Conservation (phyloP, 2,888 invertebrate genomes). For the Tanytarsus gracilentus region DNA sequence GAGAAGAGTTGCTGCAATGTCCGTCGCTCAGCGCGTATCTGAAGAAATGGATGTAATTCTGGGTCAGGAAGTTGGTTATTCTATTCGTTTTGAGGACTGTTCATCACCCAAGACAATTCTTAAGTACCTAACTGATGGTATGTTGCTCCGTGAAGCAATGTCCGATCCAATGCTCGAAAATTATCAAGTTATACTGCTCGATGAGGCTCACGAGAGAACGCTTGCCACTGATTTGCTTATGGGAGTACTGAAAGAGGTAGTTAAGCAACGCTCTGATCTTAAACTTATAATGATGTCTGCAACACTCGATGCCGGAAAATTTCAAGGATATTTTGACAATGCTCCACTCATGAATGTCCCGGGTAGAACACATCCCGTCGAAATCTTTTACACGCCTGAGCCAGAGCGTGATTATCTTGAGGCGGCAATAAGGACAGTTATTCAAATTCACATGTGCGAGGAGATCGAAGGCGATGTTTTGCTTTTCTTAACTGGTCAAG, state of each 20-base stretch:
- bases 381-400: conserved; percentile 98
- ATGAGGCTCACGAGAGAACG: conserved; percentile 98
- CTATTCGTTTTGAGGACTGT: conserved; percentile 98
- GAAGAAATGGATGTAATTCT: conserved; percentile 98
- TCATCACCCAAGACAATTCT: conserved; percentile 87
- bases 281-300: conserved; percentile 99
- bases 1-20: conserved; percentile 97
- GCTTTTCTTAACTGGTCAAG: conserved; percentile 81
- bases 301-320: conserved; percentile 97
- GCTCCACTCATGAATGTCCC: conserved; percentile 98
- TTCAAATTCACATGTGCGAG: conserved; percentile 91
- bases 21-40: conserved; percentile 95
- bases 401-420: conserved; percentile 97
- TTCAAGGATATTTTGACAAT: conserved; percentile 97
- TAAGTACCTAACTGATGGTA: conserved; percentile 99
- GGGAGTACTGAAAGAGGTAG: conserved; percentile 97
- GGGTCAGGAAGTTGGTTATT: conserved; percentile 87
- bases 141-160: conserved; percentile 98
- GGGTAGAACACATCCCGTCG: conserved; percentile 89
- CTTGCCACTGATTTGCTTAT: conserved; percentile 97
- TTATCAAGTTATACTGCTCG: conserved; percentile 91
- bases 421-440: conserved; percentile 95
- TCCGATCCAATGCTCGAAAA: conserved; percentile 95
- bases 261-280: conserved; percentile 71
- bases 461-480: conserved; percentile 86